Evolutionary conservation across 30 jellyfish, hydroid and myxozoan genomes (phyloP), one percentile per base, ranked within the genome.

Genomic region (Mastigias papua): DNA sequence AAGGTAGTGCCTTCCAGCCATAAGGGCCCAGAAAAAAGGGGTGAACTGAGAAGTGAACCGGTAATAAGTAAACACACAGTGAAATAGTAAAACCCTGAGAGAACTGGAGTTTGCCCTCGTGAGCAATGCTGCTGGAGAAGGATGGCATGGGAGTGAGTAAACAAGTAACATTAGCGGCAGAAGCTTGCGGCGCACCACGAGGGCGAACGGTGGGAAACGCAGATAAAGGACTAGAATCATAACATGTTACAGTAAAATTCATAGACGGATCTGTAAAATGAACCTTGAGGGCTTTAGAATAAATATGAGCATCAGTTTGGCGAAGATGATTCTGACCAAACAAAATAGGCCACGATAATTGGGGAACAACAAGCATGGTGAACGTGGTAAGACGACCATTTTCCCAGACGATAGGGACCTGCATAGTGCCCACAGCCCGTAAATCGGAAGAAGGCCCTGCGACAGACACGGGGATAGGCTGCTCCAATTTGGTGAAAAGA

Each of bases 401-500:
- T 62, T 61, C 90, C 90, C 90, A 80, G 34, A 62, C 66, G 37
- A 80, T 63, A n/a, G 90, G 82, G 30, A 80, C 90, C 62, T 63
- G 90, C 90, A 80, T 80, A 25, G 90, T 80, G 27, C 90, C 90
- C 8, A 80, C 90, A 60, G 90, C 83, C 72, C 73, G 81, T 11
- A 80, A 83, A 81, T 33, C 30, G n/a, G 90, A 60, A 50, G 70
- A 63, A 31, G 83, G 90, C 11, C 90, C 83, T 17, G 90, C 90
- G 13, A 80, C 90, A 46, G 71, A 80, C 35, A 80, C 90, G 34
- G 83, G 33, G 83, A 80, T 20, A 54, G 46, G 90, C 71, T 80
- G 90, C 65, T 63, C 90, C 29, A 80, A 65, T 34, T 64, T 80
- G 37, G 75, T 57, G 42, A 80, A 80, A 21, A 60, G 21, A 61